Evolutionary conservation across 2,797 vertebrate genomes (phyloP).

Genomic region (Neoniphon sammara): DNA sequence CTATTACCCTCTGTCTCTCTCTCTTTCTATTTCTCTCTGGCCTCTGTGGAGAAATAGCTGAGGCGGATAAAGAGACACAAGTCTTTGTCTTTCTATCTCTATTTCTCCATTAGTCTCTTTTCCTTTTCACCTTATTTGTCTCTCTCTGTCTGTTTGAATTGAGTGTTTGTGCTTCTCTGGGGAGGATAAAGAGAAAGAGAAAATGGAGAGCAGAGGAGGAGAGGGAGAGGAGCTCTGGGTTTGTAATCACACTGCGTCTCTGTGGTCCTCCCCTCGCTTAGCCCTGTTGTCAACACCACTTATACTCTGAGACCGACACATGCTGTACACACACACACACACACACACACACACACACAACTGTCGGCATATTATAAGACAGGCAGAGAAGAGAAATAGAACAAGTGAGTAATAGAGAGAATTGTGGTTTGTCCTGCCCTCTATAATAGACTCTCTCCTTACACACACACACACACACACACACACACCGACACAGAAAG

Average conservation of each 20-base stretch:
- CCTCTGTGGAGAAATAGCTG: background rate
- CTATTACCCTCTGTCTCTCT: background rate
- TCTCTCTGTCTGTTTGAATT: background rate
- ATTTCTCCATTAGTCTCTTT: background rate
- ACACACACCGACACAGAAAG: no score
- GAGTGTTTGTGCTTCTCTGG: background rate
- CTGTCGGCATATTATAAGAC: no score
- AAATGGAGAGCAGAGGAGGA: slow-evolving; percentile 8
- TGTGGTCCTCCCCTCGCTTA: slow-evolving; percentile 1
- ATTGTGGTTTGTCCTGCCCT: no score
- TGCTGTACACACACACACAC: background rate
- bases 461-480: no score
- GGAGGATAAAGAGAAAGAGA: slow-evolving; percentile 5
- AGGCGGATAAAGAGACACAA: background rate
- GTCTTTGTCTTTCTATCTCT: background rate
- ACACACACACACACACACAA: background rate
- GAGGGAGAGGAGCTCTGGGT: slow-evolving; percentile 43
- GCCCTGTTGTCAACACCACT: slow-evolving; percentile 39
- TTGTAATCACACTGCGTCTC: slow-evolving; percentile 54
- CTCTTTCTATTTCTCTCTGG: background rate
- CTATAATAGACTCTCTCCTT: no score
- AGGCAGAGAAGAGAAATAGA: no score
- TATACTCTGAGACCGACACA: slow-evolving; percentile 16
- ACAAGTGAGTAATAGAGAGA: no score
- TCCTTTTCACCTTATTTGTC: background rate